These are phyloP conservation scores for Drosophila fuyamai DNA, from an alignment of 1,140 invertebrate genomes.

Conservation along the genomic window DNA sequence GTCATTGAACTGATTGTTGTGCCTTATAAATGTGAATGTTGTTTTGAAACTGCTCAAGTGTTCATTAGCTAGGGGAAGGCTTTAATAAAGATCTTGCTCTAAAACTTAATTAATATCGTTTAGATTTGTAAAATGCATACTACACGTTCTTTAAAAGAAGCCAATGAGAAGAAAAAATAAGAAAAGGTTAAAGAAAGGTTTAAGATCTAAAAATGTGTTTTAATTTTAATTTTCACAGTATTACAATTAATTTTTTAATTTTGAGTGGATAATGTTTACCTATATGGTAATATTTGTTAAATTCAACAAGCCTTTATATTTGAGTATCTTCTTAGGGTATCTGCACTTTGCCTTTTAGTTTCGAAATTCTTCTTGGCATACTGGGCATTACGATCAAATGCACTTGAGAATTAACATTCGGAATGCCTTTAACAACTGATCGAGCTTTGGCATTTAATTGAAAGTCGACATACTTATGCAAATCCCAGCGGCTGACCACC, in stretches of 20 bases:
- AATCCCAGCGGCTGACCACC: slow-evolving; percentile 50
- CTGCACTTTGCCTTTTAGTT: background rate
- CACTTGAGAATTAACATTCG: slow-evolving; percentile 82
- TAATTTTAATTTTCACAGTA: too few relatives aligned
- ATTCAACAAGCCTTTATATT: too few relatives aligned
- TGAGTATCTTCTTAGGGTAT: slow-evolving; percentile 7
- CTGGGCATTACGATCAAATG: slow-evolving; percentile 51
- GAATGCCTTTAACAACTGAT: slow-evolving; percentile 77
- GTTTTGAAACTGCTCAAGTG: slow-evolving; percentile 27
- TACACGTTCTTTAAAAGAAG: too few relatives aligned
- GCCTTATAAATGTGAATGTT: slow-evolving; percentile 68
- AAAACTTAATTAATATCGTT: background rate
- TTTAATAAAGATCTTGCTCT: too few relatives aligned
- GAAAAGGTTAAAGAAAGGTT: too few relatives aligned
- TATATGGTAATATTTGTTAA: too few relatives aligned
- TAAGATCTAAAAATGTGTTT: too few relatives aligned
- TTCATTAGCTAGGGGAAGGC: background rate
- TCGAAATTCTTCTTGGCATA: background rate
- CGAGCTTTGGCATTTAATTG: slow-evolving; percentile 75
- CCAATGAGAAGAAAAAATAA: too few relatives aligned
- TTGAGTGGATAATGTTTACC: too few relatives aligned
- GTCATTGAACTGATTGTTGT: slow-evolving; percentile 76
- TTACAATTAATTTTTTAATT: too few relatives aligned
- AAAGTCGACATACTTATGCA: slow-evolving; percentile 80
- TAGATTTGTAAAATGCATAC: background rate